Conservation (phyloP, 2,797 vertebrate genomes). For the Mallotus villosus region DNA sequence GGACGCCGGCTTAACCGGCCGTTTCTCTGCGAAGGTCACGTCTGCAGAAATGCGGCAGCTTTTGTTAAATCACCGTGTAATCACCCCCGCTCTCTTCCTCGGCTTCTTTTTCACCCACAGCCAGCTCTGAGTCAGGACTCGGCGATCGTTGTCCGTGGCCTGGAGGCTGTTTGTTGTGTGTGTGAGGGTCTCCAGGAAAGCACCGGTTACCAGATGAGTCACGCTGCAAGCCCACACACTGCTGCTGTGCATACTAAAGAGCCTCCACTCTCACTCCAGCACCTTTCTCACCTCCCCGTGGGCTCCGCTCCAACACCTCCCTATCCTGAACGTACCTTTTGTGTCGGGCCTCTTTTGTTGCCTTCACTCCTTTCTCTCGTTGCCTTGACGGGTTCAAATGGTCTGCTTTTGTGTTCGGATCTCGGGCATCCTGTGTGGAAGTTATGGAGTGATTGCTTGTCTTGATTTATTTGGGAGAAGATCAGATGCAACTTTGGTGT, state of each 20-base stretch:
- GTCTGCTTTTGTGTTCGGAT: no score
- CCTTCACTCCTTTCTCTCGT: neutral
- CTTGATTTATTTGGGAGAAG: no score
- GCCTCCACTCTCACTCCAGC: neutral
- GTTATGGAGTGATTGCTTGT: no score
- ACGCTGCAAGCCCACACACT: neutral
- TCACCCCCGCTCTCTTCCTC: neutral
- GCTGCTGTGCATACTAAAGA: conserved; percentile 13
- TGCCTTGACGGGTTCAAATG: neutral
- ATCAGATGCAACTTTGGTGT: no score
- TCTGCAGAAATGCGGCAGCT: no score
- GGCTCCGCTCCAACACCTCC: neutral
- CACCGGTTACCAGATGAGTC: conserved; percentile 14
- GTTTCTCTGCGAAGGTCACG: no score
- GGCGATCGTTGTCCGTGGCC: no score
- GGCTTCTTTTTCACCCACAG: no score
- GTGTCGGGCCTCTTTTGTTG: neutral
- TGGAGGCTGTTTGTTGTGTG: neutral
- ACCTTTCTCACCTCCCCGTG: neutral
- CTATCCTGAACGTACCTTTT: neutral
- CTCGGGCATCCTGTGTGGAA: no score
- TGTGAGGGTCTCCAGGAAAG: neutral
- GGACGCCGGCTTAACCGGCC: no score
- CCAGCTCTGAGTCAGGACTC: no score
- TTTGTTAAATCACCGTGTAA: no score